These are phyloP conservation scores for Dicyrtoma fusca DNA, from an alignment of 2,888 invertebrate genomes.

Conservation along the genomic window DNA sequence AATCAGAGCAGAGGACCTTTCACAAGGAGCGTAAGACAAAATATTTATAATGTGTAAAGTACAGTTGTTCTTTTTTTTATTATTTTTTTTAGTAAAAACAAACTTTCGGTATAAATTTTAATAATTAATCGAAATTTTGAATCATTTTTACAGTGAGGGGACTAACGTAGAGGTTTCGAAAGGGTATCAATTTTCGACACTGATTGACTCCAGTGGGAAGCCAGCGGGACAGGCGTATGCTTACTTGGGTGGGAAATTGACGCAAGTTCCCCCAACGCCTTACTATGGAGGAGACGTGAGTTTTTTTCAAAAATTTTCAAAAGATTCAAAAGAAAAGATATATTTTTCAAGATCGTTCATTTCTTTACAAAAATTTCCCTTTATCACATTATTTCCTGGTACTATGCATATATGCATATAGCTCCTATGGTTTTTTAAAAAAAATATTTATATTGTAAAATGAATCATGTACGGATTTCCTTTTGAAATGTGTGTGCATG, in stretches of 20 bases:
- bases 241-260: conserved; percentile 29
- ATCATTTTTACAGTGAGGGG: conserved; percentile 18
- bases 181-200: conserved; percentile 13
- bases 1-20: not conserved
- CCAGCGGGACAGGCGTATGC: conserved; percentile 22
- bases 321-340: too few species aligned
- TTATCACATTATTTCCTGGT: too few species aligned
- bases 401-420: not conserved
- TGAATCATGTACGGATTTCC: too few species aligned
- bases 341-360: too few species aligned
- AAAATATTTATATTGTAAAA: too few species aligned
- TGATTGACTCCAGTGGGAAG: conserved; percentile 14
- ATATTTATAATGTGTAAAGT: not conserved
- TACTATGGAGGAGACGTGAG: conserved; percentile 10
- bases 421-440: too few species aligned
- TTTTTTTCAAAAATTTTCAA: too few species aligned
- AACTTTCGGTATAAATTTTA: too few species aligned
- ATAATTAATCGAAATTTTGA: too few species aligned
- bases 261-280: conserved; percentile 20
- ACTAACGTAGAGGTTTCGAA: conserved; percentile 28
- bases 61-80: not conserved
- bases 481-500: too few species aligned
- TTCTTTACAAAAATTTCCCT: too few species aligned
- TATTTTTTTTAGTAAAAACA: too few species aligned
- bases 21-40: conserved; percentile 13